Base-by-base conservation (phyloP, 2,113 vertebrate genomes). In the Orycteropus afer region DNA sequence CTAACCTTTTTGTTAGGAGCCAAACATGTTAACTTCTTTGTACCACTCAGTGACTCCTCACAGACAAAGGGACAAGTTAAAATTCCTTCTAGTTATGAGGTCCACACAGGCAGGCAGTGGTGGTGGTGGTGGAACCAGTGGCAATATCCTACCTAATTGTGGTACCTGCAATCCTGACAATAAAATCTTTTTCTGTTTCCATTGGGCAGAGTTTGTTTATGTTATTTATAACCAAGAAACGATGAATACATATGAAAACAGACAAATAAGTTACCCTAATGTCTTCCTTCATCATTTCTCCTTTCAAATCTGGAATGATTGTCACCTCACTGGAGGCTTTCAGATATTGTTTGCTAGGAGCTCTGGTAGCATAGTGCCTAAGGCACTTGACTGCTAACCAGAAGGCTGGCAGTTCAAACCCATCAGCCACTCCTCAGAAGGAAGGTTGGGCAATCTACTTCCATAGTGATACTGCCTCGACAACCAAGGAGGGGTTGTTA, bases 231-330 rank as follows among this genome's bases (percentile, higher is more conserved):
- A 29, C 20, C 47, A 53, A 84, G 80, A 59, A 57, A 8, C 14
- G 84, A 71, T 42, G 61, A 37, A 78, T 47, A 37, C 37, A 23
- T 37, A 2, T 34, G 5, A 78, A 92, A 92, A 47, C 40, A 45
- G 29, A 69, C 14, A 55, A 47, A 71, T 3, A 57, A 40, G 17
- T 73, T 32, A 0, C 34, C 40, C 84, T 61, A 57, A 40, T 49
- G 25, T 76, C 51, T 51, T 83, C 17, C 59, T 65, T 67, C 18
- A 81, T 93, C 86, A 89, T 90, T 76, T 86, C 80, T 32, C n/a
- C 47, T 73, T 80, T 37, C 22, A 69, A 49, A 74, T 90, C 42
- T 88, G 67, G 51, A 86, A 67, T 82, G 49, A 63, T 20, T 40
- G 32, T 32, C 55, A 1, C n/a, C 22, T 55, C 55, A 15, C 29